Percentiles rank a stretch among this genome's conserved stretches.
Conservation (phyloP, 2,888 invertebrate species). For the Polia nebulosa region DNA sequence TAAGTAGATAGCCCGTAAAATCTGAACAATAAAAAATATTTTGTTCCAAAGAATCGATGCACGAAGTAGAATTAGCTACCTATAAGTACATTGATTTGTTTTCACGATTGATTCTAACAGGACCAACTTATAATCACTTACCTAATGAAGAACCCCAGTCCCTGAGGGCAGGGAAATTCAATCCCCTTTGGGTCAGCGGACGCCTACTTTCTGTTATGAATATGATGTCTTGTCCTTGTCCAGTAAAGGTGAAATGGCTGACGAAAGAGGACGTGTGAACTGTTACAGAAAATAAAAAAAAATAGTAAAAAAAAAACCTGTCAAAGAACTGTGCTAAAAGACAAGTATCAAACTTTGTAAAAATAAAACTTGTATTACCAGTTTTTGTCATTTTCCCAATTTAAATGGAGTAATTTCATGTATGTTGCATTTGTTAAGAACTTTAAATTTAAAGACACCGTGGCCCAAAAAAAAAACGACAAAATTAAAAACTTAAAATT, state of each 20-base stretch:
- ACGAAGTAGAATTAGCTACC: too few species aligned
- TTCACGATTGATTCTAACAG: slow-evolving; percentile 2
- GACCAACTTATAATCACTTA: slow-evolving; percentile 21
- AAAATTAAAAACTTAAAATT: too few species aligned
- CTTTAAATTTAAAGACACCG: too few species aligned
- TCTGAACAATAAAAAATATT: not conserved
- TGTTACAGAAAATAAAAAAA: too few species aligned
- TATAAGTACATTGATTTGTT: too few species aligned
- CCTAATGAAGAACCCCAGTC: slow-evolving; percentile 3
- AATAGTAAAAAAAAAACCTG: not conserved
- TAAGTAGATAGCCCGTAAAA: not conserved
- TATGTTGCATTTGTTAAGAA: too few species aligned
- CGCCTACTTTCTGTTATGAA: not conserved
- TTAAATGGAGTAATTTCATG: not conserved
- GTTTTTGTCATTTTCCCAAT: not conserved
- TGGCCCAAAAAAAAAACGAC: too few species aligned
- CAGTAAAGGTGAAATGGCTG: not conserved
- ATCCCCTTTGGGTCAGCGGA: not conserved
- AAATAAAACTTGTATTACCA: slow-evolving; percentile 8
- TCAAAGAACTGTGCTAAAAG: not conserved
- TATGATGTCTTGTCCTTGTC: not conserved
- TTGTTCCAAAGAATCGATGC: not conserved
- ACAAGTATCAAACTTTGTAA: not conserved
- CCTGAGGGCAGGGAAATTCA: slow-evolving; percentile 1
- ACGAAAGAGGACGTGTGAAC: not conserved